A percentile compares a stretch with the other conserved stretches of the same genome.
Evolutionary conservation across 2,888 invertebrate species (phyloP).

Genomic region (Eupithecia pulchellata): DNA sequence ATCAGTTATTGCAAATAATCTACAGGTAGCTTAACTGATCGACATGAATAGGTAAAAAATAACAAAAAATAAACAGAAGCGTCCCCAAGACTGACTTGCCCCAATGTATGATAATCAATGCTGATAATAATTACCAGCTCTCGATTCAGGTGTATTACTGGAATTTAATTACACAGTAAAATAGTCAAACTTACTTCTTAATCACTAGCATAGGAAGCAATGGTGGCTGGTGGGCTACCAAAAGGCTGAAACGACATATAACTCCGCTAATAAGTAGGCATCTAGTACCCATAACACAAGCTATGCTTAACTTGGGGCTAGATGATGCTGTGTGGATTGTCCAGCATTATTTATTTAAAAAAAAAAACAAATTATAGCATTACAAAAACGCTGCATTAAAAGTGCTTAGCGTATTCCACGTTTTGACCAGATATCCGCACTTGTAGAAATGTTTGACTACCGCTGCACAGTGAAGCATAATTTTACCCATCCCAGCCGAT

Average conservation of each 20-base stretch:
- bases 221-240: not conserved
- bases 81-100: not conserved
- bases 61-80: not conserved
- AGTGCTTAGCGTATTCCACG: no score
- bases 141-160: no score
- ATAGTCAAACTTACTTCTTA: not conserved
- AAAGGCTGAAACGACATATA: not conserved
- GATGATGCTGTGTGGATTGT: no score
- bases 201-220: not conserved
- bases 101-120: not conserved
- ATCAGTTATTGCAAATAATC: no score
- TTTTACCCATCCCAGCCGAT: conserved; percentile 45
- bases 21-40: not conserved
- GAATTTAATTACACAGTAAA: not conserved
- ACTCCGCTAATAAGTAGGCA: not conserved
- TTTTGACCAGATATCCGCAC: no score
- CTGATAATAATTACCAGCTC: no score
- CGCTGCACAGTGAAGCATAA: conserved; percentile 44
- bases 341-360: no score
- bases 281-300: no score
- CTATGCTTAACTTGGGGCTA: no score
- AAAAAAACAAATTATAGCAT: no score
- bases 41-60: no score
- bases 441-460: conserved; percentile 18
- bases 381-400: no score